Evolutionary conservation across 92 coral and sea anemone genomes (phyloP), one percentile per base, ranked within the genome.

Genomic region (Montipora capitata): DNA sequence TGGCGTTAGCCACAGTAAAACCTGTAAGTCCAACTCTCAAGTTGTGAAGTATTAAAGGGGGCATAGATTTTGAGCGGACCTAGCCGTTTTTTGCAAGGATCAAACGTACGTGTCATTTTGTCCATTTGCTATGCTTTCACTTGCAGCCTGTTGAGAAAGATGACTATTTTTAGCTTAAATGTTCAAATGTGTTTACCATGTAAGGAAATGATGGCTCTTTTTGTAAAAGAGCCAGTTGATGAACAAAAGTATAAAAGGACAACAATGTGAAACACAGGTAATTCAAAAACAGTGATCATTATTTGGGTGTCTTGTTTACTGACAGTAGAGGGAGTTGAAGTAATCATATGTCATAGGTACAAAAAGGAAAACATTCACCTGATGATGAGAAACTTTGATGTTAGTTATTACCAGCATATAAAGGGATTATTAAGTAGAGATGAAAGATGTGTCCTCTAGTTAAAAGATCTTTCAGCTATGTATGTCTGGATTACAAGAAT

Each of bases 81-180:
- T 27, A 27, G 35, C 35, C 35, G 35, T 27, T 27, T 27, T 1
- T 27, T 27, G 2, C 2, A 27, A 27, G 35, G 35, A 27, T 27
- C 35, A 27, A 27, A 82, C 87, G 57, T 72, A 83, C 87, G 17
- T 10, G 51, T 72, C 72, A 72, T 20, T 83, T 49, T 83, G 71
- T 5, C 71, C 87, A 44, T 83, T 58, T 2, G 80, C 62, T 39
- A 72, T 65, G 75, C 59, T 45, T 4, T 83, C 87, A 72, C 45
- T 72, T 18, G 87, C 80, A 12, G 38, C 72, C 87, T 83, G 77
- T 54, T 8, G 42, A 17, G 52, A 2, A 35, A 67, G 10, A 67
- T 35, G 6, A 10, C 3, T 6, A 3, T 17, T 5, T 17, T 63
- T 63, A 7, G 5, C 8, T 5, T 20, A 10, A 63, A 2, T 5